Evolutionary conservation across 2,888 invertebrate species (phyloP).

Genomic region (Oxycera nigricornis): DNA sequence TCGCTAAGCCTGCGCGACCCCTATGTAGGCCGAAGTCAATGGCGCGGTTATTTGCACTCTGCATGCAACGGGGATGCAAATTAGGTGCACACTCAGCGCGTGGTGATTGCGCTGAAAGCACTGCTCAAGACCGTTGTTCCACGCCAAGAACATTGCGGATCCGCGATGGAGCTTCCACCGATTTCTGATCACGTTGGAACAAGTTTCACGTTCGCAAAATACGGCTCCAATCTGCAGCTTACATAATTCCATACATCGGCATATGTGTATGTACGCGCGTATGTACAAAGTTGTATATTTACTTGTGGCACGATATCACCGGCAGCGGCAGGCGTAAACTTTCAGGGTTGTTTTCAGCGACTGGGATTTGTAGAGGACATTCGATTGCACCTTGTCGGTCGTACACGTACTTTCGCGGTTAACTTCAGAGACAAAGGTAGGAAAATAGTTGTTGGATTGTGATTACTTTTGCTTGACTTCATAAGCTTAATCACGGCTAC

Average conservation of each 20-base stretch:
- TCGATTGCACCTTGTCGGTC: too few species aligned
- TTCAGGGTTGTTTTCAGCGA: background rate
- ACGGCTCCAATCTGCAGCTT: background rate
- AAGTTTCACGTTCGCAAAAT: background rate
- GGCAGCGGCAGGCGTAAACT: background rate
- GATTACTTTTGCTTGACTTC: background rate
- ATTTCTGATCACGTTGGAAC: background rate
- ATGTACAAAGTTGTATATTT: background rate
- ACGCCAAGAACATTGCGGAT: background rate
- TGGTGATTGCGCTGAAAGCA: too few species aligned
- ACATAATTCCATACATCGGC: background rate
- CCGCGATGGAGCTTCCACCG: background rate
- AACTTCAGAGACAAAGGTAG: too few species aligned
- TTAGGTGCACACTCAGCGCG: too few species aligned
- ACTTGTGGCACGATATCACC: background rate
- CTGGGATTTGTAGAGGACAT: too few species aligned
- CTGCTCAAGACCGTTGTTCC: too few species aligned
- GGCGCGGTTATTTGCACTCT: too few species aligned
- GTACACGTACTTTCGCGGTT: too few species aligned
- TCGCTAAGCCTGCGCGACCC: too few species aligned
- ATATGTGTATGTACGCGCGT: background rate
- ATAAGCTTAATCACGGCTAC: too few species aligned
- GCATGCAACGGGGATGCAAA: too few species aligned
- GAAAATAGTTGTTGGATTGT: background rate
- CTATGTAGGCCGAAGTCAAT: too few species aligned